Conservation (phyloP, 2,797 vertebrate species). For the Pseudochaenichthys georgianus region DNA sequence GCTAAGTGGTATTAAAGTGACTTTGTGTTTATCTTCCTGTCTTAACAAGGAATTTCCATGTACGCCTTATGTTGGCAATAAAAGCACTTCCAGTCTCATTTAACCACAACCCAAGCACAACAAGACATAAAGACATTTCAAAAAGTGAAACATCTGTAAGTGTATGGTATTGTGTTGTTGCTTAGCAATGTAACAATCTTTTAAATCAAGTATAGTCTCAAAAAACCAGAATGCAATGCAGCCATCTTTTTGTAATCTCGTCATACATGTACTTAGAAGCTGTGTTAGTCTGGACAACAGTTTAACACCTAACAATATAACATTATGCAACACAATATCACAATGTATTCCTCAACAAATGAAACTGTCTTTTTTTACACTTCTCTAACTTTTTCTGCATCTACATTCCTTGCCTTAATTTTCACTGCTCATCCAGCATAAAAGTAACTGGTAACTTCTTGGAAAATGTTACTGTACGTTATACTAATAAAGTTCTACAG, state of each 20-base stretch:
- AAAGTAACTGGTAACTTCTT: too few species aligned
- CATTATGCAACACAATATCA: background rate
- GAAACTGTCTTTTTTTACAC: background rate
- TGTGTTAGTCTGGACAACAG: background rate
- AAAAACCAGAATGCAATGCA: conserved; percentile 7
- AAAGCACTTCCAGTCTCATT: conserved; percentile 42
- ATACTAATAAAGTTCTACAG: too few species aligned
- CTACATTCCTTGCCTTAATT: background rate
- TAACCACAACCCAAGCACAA: conserved; percentile 50
- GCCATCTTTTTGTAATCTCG: background rate
- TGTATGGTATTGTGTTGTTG: background rate
- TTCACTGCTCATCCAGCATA: background rate
- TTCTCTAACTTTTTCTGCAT: background rate
- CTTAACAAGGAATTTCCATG: conserved; percentile 55
- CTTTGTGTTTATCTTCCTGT: conserved; percentile 52
- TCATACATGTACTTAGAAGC: background rate
- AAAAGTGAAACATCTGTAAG: background rate
- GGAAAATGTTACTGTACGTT: too few species aligned
- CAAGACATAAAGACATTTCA: conserved; percentile 41
- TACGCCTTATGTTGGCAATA: conserved; percentile 57
- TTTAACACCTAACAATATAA: background rate
- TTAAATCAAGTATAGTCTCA: background rate
- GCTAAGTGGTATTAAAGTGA: conserved; percentile 46
- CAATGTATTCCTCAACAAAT: background rate
- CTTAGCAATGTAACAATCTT: background rate